Evolutionary conservation across 2,113 vertebrate species (phyloP), one percentile per base, ranked within the genome.

Genomic region (Nothobranchius kuhntae): DNA sequence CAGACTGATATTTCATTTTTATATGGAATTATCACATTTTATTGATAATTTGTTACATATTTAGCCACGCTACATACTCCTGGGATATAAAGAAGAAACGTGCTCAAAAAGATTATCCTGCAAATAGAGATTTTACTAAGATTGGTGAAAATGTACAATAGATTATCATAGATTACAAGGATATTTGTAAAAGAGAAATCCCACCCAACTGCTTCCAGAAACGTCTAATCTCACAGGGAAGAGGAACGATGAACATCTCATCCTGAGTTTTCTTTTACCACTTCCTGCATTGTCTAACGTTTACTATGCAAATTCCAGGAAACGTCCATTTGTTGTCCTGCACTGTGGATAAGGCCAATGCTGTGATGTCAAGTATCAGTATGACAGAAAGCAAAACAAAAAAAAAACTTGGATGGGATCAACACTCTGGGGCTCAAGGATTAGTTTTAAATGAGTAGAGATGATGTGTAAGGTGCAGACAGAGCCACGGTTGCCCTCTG

Each of bases 211-310:
- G 69, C 58, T 78, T 65, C 58, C 66, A 73, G 62, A 68, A 71
- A 73, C 68, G 53, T 70, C 65, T 83, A 80, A 89, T 86, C 88
- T 83, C 68, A 86, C 60, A 75, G 62, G 86, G 86, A 91, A 85
- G 72, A 84, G 84, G 84, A 86, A 84, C 69, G 26, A 68, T 44
- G 38, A 52, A 46, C 38, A 46, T 64, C 76, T 75, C 53, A 68
- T 67, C 66, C 61, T 50, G 53, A 56, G 55, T 57, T 15, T 64
- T 71, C 54, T 30, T 30, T 30, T 30, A 30, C 61, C 47, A 40
- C 38, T 65, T 80, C 65, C 66, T 84, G 65, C 61, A 68, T 73
- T 63, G 64, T 73, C 67, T 83, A 84, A 91, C 83, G 84, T 91
- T 89, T 90, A 52, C 70, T 55, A 85, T 84, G 88, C 83, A 91